Evolutionary conservation across 2,113 vertebrate genomes (phyloP), one percentile per base, ranked within the genome.

Genomic region (Euleptes europaea): DNA sequence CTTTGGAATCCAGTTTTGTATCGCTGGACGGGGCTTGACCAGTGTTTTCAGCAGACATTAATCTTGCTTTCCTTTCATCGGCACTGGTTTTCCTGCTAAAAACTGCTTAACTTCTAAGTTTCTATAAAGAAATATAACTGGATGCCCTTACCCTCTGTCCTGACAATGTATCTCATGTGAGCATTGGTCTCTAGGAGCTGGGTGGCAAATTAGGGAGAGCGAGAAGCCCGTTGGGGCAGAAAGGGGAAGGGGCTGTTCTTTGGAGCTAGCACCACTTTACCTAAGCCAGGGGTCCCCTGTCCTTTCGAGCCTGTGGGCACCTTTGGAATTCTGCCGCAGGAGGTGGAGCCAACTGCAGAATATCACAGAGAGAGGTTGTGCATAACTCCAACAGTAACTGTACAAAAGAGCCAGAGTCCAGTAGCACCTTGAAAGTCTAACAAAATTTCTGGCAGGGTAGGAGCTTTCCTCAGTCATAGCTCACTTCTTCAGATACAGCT

Each of bases 1-100:
- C 83, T 63, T 44, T 89, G 73, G 91, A 89, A 21, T 83, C 72
- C 60, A n/a, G 31, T 1, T 0, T 83, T 90, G 13, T 82, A 7
- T 70, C 80, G 5, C 19, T 42, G 87, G 10, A 69, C 14, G 21
- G 19, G 23, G 54, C 13, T 0, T 0, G 54, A 51, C 79, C 14
- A 74, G n/a, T 26, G 14, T 65, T 42, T 69, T 69, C 90, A 77
- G 81, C 51, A 71, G 26, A 14, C 73, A 71, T 71, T 84, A 9
- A 4, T 54, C 69, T 66, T 26, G 31, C 66, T 91, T 82, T 31
- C 73, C 54, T 21, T 35, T 38, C 35, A 10, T 57, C n/a, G 38
- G 19, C 40, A 44, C 28, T 33, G 11, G 4, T 42, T 26, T 79
- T 31, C 42, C 15, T 65, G 26, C 38, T 26, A 3, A 21, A 66